Percentiles rank a stretch among this genome's conserved stretches.
Evolutionary conservation across 2,888 invertebrate species (phyloP).

Genomic region (Neoscelio sp.): DNA sequence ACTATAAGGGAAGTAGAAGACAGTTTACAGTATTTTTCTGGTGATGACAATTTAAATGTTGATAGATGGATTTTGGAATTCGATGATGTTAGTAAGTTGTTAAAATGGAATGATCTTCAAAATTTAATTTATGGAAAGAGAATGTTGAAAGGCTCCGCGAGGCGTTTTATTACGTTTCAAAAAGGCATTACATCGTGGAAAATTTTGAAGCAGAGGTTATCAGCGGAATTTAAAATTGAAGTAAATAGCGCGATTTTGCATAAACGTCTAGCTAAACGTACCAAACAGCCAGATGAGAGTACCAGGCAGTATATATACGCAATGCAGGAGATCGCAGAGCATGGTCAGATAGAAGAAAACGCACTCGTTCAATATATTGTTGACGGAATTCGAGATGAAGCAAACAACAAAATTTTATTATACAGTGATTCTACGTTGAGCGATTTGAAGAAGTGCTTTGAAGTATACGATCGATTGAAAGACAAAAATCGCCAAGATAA

Average conservation of each 20-base stretch:
- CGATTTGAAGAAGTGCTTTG: slow-evolving; percentile 45
- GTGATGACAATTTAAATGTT: slow-evolving; percentile 30
- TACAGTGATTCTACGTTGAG: slow-evolving; percentile 17
- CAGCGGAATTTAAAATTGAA: slow-evolving; percentile 52
- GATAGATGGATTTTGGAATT: slow-evolving; percentile 62
- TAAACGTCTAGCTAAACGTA: no score
- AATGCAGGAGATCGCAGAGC: slow-evolving; percentile 63
- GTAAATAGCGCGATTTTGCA: slow-evolving; percentile 61
- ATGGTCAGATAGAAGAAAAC: slow-evolving; percentile 59
- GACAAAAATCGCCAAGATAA: no score
- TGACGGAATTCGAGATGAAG: slow-evolving; percentile 60
- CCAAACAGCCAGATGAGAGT: slow-evolving; percentile 45
- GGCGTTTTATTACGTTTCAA: slow-evolving; percentile 43
- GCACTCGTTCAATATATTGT: slow-evolving; percentile 64
- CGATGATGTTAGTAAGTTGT: slow-evolving; percentile 53
- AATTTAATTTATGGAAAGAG: slow-evolving; percentile 59
- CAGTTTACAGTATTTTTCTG: slow-evolving; percentile 43
- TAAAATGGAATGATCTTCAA: slow-evolving; percentile 54
- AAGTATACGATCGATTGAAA: slow-evolving; percentile 55
- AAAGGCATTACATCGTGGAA: slow-evolving; percentile 49
- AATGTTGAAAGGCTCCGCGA: slow-evolving; percentile 61
- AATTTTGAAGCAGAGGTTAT: slow-evolving; percentile 29
- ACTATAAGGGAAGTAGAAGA: slow-evolving; percentile 57
- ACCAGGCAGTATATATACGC: slow-evolving; percentile 58
- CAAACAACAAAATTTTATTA: slow-evolving; percentile 51